Percentiles rank a stretch among this genome's conserved stretches.
phyloP scores from a whole-genome alignment of 2,113 vertebrate species.

The Colaptes auratus region DNA sequence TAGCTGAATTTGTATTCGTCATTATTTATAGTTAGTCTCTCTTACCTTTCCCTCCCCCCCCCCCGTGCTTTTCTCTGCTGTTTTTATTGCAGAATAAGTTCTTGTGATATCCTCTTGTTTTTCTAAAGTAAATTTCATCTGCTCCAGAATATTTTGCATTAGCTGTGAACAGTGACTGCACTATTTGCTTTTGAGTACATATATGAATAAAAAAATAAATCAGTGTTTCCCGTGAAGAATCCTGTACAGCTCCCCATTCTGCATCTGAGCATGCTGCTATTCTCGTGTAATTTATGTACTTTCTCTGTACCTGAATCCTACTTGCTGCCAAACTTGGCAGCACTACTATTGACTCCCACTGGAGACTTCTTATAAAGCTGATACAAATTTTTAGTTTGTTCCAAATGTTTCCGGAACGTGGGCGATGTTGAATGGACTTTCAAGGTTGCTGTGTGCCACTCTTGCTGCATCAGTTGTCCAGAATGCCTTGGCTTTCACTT shows the following conservation, averaged over 20 bases:
- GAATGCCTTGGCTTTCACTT: neutral
- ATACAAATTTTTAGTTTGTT: neutral
- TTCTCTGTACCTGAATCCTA: neutral
- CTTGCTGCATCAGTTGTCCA: neutral
- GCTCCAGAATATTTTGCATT: neutral
- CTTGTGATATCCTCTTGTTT: neutral
- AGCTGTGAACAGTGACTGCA: neutral
- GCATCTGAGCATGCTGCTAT: fast-evolving
- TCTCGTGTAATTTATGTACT: neutral
- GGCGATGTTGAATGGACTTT: fast-evolving
- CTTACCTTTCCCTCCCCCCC: neutral
- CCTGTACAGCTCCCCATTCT: neutral
- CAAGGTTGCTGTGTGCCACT: neutral
- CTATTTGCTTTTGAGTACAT: neutral
- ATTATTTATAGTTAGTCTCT: neutral
- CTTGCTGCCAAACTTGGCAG: neutral
- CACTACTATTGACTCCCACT: fast-evolving
- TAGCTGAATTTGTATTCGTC: neutral
- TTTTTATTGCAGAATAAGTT: neutral
- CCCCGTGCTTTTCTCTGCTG: neutral
- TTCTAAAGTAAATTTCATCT: neutral
- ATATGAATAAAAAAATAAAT: neutral
- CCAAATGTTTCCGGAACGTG: fast-evolving
- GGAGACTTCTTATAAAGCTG: neutral
- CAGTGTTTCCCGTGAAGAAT: neutral